Evolutionary conservation across 2,888 invertebrate species (phyloP), one percentile per base, ranked within the genome.

Genomic region (Gastracanthus pulcherrimus): DNA sequence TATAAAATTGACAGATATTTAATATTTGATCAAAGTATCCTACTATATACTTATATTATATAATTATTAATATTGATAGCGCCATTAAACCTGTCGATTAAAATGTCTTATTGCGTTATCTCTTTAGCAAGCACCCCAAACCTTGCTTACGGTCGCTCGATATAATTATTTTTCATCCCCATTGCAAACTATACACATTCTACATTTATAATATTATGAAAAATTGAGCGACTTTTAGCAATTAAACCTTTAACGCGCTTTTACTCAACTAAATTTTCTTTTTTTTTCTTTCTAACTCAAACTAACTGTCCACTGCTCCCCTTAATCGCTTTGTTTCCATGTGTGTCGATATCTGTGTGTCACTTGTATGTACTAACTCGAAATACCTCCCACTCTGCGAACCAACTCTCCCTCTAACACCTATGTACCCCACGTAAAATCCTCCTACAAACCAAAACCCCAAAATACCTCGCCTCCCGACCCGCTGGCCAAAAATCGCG

Each of bases 251-350:
- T 84, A 88, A 87, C 88, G 86, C 86, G 89, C 90, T 90, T 90
- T 85, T 89, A 89, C 88, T 90, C 83, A 90, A 87, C 84, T 86
- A 84, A 84, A 85, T 89, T 89, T 89, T 88, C 88, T 84, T 87
- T 87, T 87, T 86, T 86, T 85, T 87, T 89, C 86, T 88, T 85
- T 87, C 86, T 89, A 89, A 89, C 87, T 84, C 84, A 60, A 81
- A 87, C 85, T 82, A 83, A 85, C 81, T 76, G 79, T 71, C 67
- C 48, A 80, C 34, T 78, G 82, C 80, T 72, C 36, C 82, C 80
- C 67, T 23, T 82, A 82, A 83, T 66, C 62, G 82, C 80, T 82
- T 81, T 76, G 66, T 76, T 58, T 60, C 83, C 76, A 41, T 23
- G 70, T 81, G 81, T 77, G 64, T 60, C 41, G 55, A 26, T 55